phyloP scores from a whole-genome alignment of 1,140 invertebrate species.

The Belonocnema kinseyi region DNA sequence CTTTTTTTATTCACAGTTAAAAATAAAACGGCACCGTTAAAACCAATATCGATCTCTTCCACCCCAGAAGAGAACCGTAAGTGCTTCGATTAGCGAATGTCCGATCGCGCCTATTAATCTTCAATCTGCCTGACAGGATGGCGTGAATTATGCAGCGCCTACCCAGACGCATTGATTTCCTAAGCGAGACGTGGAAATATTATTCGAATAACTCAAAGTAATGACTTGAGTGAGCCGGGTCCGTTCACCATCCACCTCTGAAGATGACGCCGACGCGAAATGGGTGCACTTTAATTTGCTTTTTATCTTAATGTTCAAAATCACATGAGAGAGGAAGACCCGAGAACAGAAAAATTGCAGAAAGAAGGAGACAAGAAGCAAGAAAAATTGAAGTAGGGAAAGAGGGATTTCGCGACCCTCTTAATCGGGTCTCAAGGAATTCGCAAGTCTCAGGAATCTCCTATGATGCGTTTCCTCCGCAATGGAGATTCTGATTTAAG shows the following conservation, averaged over 20 bases:
- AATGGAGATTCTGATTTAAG: conserved; percentile 33
- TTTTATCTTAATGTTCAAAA: conserved; percentile 58
- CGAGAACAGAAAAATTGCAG: conserved; percentile 6
- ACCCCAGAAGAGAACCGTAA: conserved; percentile 47
- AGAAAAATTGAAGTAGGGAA: conserved; percentile 36
- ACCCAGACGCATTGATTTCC: conserved; percentile 70
- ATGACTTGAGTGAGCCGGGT: conserved; percentile 57
- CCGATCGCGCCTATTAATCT: conserved; percentile 70
- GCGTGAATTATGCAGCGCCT: conserved; percentile 69
- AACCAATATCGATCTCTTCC: conserved; percentile 28
- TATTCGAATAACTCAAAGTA: conserved; percentile 73
- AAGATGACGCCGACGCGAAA: conserved; percentile 46
- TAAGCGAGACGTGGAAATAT: conserved; percentile 68
- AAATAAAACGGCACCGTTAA: conserved; percentile 11
- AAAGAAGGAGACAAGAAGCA: conserved; percentile 7
- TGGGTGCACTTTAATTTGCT: conserved; percentile 58
- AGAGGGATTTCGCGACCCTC: conserved; percentile 43
- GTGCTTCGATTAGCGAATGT: conserved; percentile 65
- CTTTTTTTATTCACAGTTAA: not conserved
- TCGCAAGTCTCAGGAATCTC: conserved; percentile 37
- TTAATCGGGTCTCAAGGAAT: conserved; percentile 48
- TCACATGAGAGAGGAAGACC: conserved; percentile 35
- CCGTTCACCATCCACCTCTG: conserved; percentile 39
- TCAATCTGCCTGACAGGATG: conserved; percentile 65
- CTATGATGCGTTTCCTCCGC: conserved; percentile 40